Percentiles rank a stretch among this genome's conserved stretches.
Conservation (phyloP, 2,888 invertebrate species). For the Perizoma affinitatum region DNA sequence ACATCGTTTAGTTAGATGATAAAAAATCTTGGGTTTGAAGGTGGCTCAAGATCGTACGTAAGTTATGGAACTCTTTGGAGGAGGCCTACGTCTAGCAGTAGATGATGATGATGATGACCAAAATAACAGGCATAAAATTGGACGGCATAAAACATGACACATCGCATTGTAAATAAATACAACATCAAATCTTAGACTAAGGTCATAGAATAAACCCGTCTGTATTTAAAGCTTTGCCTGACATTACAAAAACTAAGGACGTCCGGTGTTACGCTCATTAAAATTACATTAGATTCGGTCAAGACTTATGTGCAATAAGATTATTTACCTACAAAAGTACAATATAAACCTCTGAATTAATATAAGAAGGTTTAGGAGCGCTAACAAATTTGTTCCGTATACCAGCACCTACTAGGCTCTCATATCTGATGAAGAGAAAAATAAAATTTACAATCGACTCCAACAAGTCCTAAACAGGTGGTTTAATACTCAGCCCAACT, state of each 20-base stretch:
- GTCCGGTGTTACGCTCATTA: conserved; percentile 11
- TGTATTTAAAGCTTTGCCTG: neutral
- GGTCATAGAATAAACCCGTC: conserved; percentile 4
- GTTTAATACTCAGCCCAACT: neutral
- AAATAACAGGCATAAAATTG: too few relatives aligned
- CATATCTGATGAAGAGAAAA: neutral
- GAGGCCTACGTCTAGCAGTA: too few relatives aligned
- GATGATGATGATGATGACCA: too few relatives aligned
- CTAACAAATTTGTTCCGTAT: too few relatives aligned
- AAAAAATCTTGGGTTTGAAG: too few relatives aligned
- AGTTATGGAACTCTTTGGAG: too few relatives aligned
- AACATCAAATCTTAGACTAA: conserved; percentile 1
- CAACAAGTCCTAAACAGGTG: neutral
- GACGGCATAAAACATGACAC: neutral
- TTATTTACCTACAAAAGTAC: too few relatives aligned
- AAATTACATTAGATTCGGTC: conserved; percentile 1
- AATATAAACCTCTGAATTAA: too few relatives aligned
- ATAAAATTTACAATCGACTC: neutral
- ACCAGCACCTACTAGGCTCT: too few relatives aligned
- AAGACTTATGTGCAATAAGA: conserved; percentile 2
- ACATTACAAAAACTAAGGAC: conserved; percentile 6
- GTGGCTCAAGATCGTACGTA: too few relatives aligned
- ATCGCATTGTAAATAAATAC: neutral
- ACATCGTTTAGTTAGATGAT: too few relatives aligned
- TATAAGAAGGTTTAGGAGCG: too few relatives aligned